Base-by-base conservation (phyloP, 2,113 vertebrate species). In the Paradisaea rubra region DNA sequence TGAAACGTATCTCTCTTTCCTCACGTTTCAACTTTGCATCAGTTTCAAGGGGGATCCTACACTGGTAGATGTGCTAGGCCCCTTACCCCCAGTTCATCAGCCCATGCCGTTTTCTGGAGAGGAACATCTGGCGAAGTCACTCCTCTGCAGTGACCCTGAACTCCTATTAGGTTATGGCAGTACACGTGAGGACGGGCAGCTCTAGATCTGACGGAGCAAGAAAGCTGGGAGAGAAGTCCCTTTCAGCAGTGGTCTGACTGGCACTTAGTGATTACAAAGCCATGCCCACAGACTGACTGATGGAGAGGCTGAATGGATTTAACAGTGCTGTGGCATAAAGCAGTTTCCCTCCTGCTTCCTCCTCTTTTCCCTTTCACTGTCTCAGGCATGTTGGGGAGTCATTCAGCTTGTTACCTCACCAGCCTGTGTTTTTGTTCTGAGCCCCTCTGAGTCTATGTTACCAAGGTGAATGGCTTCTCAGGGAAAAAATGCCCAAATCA, bases 31-130 rank as follows among this genome's bases (percentile, higher is more conserved):
- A 4, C 14, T 66, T 50, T 11, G 31, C 13, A 30, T 16, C 39
- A 31, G 17, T 44, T 70, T 76, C 33, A 20, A 30, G 9, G n/a
- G 12, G 23, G 12, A 6, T 72, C 5, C n/a, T 31, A 10, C 1
- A 0, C 45, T 28, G 12, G 39, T 30, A 23, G 33, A 17, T 31
- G 15, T n/a, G n/a, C 45, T 30, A 21, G 22, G 30, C 56, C 65
- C 39, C 66, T n/a, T 50, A 27, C 16, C 22, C 0, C 0, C 0
- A 57, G 23, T 24, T 70, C 68, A 44, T 24, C 37, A 39, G 45
- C 21, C 39, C 28, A 10, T 27, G 17, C 10, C 12, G 20, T 54
- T 35, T 65, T 70, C 57, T 50, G 53, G 33, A 44, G 41, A 76
- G 45, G 41, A 84, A 47, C 1, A 2, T 49, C 28, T 30, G 31